phyloP scores from a whole-genome alignment of 2,797 vertebrate genomes.

The Xyrichtys novacula region DNA sequence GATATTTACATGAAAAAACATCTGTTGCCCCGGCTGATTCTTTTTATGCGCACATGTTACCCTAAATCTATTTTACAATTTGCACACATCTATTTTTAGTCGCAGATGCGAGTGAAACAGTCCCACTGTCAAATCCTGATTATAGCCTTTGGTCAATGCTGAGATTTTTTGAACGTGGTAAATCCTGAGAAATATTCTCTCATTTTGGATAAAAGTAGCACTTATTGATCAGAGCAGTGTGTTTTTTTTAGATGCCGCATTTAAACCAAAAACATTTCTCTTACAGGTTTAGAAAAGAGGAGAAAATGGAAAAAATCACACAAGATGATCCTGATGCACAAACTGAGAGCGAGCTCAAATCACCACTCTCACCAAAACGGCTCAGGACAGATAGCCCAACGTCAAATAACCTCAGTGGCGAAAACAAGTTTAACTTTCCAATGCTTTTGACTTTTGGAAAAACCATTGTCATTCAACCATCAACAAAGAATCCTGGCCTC shows the following conservation, averaged over 20 bases:
- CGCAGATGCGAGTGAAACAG: too few species aligned
- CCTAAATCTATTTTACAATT: too few species aligned
- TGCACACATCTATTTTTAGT: too few species aligned
- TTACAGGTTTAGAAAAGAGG: constrained; percentile 37
- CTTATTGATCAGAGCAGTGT: constrained; percentile 3
- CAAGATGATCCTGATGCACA: constrained; percentile 13
- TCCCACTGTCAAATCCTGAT: too few species aligned
- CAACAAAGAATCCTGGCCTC: not conserved
- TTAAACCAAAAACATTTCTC: constrained; percentile 33
- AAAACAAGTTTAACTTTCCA: constrained; percentile 37
- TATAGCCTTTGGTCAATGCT: too few species aligned
- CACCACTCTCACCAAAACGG: constrained; percentile 60
- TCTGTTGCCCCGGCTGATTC: too few species aligned
- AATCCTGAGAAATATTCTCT: too few species aligned
- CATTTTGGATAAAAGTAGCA: constrained; percentile 7
- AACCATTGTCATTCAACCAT: constrained; percentile 3
- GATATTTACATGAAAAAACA: too few species aligned
- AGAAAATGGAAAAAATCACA: constrained; percentile 67
- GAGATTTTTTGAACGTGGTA: too few species aligned
- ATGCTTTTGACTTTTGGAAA: constrained; percentile 43
- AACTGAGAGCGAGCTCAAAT: constrained; percentile 31
- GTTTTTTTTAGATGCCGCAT: not conserved
- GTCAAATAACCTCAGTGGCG: constrained; percentile 11
- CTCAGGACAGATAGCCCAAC: constrained; percentile 44
- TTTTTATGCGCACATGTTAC: too few species aligned